These are phyloP conservation scores for Hemichromis elongatus DNA, from an alignment of 2,113 vertebrate genomes.

Conservation along the genomic window DNA sequence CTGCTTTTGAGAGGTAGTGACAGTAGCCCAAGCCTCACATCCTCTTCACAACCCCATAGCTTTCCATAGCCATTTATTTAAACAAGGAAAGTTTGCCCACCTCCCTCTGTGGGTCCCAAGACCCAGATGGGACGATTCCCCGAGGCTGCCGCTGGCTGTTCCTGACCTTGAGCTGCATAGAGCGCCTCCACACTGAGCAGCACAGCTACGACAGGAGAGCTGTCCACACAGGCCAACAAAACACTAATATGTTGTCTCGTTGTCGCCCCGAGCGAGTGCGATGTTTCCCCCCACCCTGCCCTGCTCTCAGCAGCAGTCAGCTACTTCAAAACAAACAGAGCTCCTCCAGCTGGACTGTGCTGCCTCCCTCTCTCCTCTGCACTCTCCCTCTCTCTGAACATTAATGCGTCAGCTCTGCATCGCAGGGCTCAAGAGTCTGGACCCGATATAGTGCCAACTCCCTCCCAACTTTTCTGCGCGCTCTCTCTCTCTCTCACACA, in stretches of 20 bases:
- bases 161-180: conserved; percentile 60
- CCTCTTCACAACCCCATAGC: conserved; percentile 15
- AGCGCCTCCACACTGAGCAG: conserved; percentile 16
- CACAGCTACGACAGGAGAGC: conserved; percentile 3
- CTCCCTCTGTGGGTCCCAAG: background rate
- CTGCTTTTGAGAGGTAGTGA: background rate
- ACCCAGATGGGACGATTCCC: conserved; percentile 13
- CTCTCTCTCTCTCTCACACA: background rate
- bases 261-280: background rate
- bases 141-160: background rate
- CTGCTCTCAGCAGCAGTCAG: conserved; percentile 38
- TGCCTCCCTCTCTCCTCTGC: conserved; percentile 23
- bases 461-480: conserved; percentile 51
- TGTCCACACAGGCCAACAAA: conserved; percentile 16
- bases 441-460: conserved; percentile 65
- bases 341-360: conserved; percentile 62
- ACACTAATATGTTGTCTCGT: background rate
- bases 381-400: conserved; percentile 14
- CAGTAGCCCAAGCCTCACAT: conserved; percentile 56
- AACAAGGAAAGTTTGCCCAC: background rate
- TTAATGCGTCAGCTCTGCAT: conserved; percentile 72
- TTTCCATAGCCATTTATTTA: background rate
- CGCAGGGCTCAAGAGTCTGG: conserved; percentile 43
- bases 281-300: background rate
- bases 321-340: conserved; percentile 62